These are phyloP conservation scores for Microctonus hyperodae DNA, from an alignment of 2,888 invertebrate genomes.

Conservation along the genomic window DNA sequence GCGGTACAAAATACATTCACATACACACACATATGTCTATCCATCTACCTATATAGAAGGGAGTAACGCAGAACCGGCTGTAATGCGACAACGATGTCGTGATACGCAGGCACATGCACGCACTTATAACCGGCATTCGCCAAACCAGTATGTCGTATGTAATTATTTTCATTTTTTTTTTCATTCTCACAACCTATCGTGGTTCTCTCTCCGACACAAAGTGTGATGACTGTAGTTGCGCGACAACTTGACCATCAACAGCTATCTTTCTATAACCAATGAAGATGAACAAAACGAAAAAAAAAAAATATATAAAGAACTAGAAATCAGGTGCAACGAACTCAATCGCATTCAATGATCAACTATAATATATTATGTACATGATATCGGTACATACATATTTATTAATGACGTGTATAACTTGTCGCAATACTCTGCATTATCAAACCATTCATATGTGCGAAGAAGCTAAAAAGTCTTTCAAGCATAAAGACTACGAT, in stretches of 20 bases:
- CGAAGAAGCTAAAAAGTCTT: slow-evolving; percentile 17
- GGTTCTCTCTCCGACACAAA: background rate
- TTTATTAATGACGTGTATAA: background rate
- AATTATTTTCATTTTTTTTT: background rate
- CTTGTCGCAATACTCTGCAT: background rate
- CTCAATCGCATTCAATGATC: background rate
- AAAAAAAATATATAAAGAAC: slow-evolving; percentile 3
- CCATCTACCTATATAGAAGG: slow-evolving; percentile 8
- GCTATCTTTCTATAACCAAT: background rate
- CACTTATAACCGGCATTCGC: slow-evolving; percentile 36
- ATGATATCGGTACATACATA: slow-evolving; percentile 9
- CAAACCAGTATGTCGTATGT: slow-evolving; percentile 28
- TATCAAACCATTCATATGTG: background rate
- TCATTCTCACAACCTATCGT: background rate
- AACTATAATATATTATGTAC: slow-evolving; percentile 7
- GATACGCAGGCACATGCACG: slow-evolving; percentile 32
- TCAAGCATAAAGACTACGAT: slow-evolving; percentile 29
- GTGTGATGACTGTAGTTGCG: slow-evolving; percentile 21
- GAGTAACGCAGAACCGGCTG: slow-evolving; percentile 34
- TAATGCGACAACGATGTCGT: slow-evolving; percentile 38
- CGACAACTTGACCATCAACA: slow-evolving; percentile 22
- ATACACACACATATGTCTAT: background rate
- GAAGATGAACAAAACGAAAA: background rate
- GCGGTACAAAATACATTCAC: background rate
- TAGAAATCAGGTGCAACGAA: slow-evolving; percentile 27